Evolutionary conservation across 2,113 vertebrate genomes (phyloP).

Genomic region (Leptocoma aspasia): DNA sequence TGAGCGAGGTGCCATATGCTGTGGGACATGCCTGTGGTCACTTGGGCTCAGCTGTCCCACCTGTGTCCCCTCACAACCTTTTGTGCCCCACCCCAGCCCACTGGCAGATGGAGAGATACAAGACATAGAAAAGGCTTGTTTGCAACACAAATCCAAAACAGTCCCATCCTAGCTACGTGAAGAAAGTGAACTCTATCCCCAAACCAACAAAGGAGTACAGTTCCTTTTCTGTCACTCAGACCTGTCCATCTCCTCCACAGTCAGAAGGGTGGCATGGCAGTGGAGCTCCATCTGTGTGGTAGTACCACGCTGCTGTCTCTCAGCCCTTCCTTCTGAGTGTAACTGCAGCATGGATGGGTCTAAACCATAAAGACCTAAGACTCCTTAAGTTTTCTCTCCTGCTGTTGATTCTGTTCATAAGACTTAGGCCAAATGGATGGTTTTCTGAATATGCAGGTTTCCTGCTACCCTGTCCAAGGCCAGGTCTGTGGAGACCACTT

Average conservation of each 20-base stretch:
- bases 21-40: background rate
- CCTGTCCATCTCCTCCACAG: background rate
- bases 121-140: background rate
- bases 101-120: background rate
- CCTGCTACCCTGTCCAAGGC: background rate
- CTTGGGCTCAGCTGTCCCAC: background rate
- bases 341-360: background rate
- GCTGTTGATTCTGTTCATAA: background rate
- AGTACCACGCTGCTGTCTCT: background rate
- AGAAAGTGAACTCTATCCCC: background rate
- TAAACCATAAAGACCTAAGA: background rate
- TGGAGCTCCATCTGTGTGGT: background rate
- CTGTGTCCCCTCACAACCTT: background rate
- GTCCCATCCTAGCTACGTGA: background rate
- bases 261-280: background rate
- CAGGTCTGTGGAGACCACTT: background rate
- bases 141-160: background rate
- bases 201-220: background rate
- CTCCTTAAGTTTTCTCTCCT: background rate
- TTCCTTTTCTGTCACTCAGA: background rate
- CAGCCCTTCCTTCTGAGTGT: background rate
- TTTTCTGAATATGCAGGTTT: background rate
- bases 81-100: background rate
- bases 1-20: background rate
- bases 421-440: background rate